Evolutionary conservation across 1,140 invertebrate genomes (phyloP), one percentile per base, ranked within the genome.

Genomic region (Lineus longissimus): DNA sequence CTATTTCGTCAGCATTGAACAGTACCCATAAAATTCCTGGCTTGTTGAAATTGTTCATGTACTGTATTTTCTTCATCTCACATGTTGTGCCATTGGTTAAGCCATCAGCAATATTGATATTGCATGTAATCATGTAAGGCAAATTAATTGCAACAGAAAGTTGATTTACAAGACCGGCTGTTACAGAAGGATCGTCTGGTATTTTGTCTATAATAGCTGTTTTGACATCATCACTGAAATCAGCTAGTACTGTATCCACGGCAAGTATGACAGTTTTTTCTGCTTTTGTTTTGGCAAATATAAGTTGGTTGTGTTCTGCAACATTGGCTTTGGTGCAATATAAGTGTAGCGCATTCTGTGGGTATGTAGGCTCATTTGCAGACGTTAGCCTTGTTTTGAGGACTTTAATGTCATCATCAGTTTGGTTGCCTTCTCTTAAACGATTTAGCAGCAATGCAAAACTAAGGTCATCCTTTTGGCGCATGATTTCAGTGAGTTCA

Each of bases 391-490:
- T 41, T 2, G 55, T 11, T 30, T 68, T 62, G 13, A 15, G 25
- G 23, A 36, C 45, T 2, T 1, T 2, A 13, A 67, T 19, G 15
- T 51, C 17, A 17, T 22, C 31, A 0, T 25, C 27, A 51, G 47
- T 51, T 11, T 43, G 19, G 17, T 47, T 27, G n/a, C 51, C 31
- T n/a, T 22, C 29, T 33, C 66, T 45, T 36, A 68, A 17, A 2
- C 63, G 9, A 30, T 65, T 68, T 6, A 68, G 33, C 30, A 62
- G 43, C 36, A 43, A 13, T 25, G 63, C 66, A 68, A 64, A 68
- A 30, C 29, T 6, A 0, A 25, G 1, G 25, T 62, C 62, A 55
- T 62, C 62, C 55, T 59, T 64, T 31, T 68, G 66, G 1, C 60
- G 40, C 62, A 65, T 64, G 1, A 65, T 54, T 56, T 65, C 66